Percentiles rank a stretch among this genome's conserved stretches.
These are phyloP conservation scores for Aviceda subcristata DNA, from an alignment of 2,113 vertebrate genomes.

Conservation along the genomic window DNA sequence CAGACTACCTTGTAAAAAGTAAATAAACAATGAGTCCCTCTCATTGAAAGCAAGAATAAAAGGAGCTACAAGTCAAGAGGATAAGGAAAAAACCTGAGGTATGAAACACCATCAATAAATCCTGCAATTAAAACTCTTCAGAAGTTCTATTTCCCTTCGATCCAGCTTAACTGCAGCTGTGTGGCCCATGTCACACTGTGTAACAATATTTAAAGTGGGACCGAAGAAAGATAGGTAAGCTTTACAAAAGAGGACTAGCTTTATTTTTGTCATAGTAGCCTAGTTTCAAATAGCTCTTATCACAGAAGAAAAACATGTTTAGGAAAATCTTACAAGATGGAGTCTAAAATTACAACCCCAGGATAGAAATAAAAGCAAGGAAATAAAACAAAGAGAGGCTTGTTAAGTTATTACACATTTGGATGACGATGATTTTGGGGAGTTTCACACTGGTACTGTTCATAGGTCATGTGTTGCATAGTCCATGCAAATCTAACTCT, in stretches of 20 bases:
- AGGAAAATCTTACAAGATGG: background rate
- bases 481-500: background rate
- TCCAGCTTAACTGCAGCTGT: background rate
- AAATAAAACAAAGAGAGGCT: background rate
- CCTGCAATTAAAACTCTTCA: background rate
- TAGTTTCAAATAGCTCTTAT: background rate
- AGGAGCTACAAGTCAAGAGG: background rate
- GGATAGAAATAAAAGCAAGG: background rate
- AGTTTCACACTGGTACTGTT: background rate
- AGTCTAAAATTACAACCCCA: background rate
- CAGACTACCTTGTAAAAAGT: background rate
- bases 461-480: background rate
- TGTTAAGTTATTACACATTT: background rate
- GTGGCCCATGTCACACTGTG: fast-evolving
- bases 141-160: background rate
- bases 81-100: background rate
- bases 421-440: background rate
- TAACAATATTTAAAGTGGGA: background rate
- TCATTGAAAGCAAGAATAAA: background rate
- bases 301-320: background rate
- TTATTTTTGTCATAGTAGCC: background rate
- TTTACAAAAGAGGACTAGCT: background rate
- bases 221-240: background rate
- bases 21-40: background rate
- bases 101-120: background rate